phyloP scores from a whole-genome alignment of 2,113 vertebrate species.

The Miniopterus natalensis region DNA sequence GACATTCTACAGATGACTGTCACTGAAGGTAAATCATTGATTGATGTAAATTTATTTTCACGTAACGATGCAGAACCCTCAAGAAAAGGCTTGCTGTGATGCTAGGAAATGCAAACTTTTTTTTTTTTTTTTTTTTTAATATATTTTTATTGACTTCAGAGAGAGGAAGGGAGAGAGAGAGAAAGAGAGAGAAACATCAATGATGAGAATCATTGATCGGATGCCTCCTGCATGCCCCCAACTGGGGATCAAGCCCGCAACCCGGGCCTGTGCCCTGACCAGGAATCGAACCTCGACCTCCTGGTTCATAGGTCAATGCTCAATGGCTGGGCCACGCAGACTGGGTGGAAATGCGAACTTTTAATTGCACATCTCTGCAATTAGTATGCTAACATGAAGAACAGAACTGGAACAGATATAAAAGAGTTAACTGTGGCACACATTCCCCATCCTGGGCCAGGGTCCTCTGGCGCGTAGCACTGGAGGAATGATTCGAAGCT shows the following conservation, averaged over 20 bases:
- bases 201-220: too few species aligned
- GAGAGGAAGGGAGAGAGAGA: too few species aligned
- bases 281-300: too few species aligned
- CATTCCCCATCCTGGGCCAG: not conserved
- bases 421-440: not conserved
- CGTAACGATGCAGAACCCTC: not conserved
- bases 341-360: too few species aligned
- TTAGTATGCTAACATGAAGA: not conserved
- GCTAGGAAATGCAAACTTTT: not conserved
- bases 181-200: too few species aligned
- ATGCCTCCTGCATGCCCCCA: too few species aligned
- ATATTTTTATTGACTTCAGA: too few species aligned
- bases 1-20: not conserved
- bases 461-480: not conserved
- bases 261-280: too few species aligned
- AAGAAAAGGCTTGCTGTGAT: not conserved
- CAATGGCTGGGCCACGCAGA: too few species aligned
- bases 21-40: constrained; percentile 33
- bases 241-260: too few species aligned
- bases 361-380: not conserved
- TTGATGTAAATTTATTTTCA: not conserved
- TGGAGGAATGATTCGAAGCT: constrained; percentile 45
- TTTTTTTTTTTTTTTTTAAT: too few species aligned
- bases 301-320: too few species aligned
- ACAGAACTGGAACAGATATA: not conserved